A percentile compares a stretch with the other conserved stretches of the same genome.
These are phyloP conservation scores for Chironomus riparius DNA, from an alignment of 2,888 invertebrate species.

Conservation along the genomic window DNA sequence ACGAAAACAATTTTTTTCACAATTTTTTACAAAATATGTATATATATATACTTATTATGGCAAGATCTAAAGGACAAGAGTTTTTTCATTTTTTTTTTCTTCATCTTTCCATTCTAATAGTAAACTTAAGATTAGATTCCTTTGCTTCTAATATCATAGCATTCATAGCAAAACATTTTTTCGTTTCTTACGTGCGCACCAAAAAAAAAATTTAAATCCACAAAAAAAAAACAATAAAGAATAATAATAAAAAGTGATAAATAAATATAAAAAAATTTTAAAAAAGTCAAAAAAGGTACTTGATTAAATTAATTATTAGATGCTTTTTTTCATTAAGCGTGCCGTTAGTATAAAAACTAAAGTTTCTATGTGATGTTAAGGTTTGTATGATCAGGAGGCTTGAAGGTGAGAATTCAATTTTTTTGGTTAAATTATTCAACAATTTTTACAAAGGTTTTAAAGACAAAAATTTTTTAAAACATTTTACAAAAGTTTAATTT, in stretches of 20 bases:
- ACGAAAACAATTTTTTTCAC: background rate
- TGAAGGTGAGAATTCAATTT: background rate
- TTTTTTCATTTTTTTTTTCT: background rate
- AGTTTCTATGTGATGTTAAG: background rate
- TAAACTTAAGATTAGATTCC: slow-evolving; percentile 5
- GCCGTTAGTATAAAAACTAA: background rate
- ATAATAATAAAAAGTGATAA: background rate
- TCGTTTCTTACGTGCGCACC: background rate
- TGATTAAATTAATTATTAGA: background rate
- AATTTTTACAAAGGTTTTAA: no score
- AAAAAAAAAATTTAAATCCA: background rate
- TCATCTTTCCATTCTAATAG: no score
- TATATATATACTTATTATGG: slow-evolving; percentile 12
- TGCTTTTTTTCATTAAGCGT: background rate
- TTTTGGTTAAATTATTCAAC: no score
- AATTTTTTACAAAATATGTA: no score
- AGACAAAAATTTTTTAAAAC: no score
- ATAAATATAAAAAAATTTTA: background rate
- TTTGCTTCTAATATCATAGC: slow-evolving; percentile 24
- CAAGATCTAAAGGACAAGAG: slow-evolving; percentile 22
- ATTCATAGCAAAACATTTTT: background rate
- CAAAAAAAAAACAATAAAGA: background rate
- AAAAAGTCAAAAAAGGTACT: background rate
- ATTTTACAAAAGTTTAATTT: no score
- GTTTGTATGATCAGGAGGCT: background rate